phyloP scores from a whole-genome alignment of 1,140 invertebrate genomes.

The Hyposmocoma kahamanoa region DNA sequence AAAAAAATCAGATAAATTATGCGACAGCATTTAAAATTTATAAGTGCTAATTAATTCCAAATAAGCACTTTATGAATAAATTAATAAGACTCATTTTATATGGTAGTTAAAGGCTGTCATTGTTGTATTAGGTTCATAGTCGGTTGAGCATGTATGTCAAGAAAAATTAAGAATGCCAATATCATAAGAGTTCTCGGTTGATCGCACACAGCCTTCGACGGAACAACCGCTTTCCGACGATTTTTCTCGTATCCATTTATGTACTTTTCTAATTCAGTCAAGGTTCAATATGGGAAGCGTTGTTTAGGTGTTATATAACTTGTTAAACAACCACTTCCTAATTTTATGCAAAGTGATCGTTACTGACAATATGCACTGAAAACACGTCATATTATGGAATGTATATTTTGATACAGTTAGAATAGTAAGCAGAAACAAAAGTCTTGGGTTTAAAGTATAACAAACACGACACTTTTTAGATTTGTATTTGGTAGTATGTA shows the following conservation, averaged over 20 bases:
- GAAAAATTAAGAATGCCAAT: slow-evolving; percentile 70
- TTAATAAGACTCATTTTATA: background rate
- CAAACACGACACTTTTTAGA: too few relatives aligned
- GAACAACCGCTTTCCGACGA: slow-evolving; percentile 63
- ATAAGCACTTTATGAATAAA: background rate
- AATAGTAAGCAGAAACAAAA: too few relatives aligned
- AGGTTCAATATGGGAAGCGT: slow-evolving; percentile 38
- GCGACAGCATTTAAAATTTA: too few relatives aligned
- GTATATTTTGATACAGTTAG: too few relatives aligned
- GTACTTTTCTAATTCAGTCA: slow-evolving; percentile 53
- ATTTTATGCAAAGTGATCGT: too few relatives aligned
- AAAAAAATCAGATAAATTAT: background rate
- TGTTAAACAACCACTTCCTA: too few relatives aligned
- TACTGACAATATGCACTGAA: too few relatives aligned
- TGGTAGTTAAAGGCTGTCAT: slow-evolving; percentile 7
- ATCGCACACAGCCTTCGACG: slow-evolving; percentile 58
- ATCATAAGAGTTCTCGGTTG: slow-evolving; percentile 56
- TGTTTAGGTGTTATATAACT: slow-evolving; percentile 4
- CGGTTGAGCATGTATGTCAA: slow-evolving; percentile 60
- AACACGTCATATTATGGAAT: too few relatives aligned
- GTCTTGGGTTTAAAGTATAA: too few relatives aligned
- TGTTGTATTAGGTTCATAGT: slow-evolving; percentile 34
- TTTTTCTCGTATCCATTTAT: slow-evolving; percentile 54
- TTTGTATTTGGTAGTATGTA: too few relatives aligned
- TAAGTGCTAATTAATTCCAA: too few relatives aligned